Percentiles rank a stretch among this genome's conserved stretches.
phyloP scores from a whole-genome alignment of 2,113 vertebrate genomes.

The Crotophaga sulcirostris region DNA sequence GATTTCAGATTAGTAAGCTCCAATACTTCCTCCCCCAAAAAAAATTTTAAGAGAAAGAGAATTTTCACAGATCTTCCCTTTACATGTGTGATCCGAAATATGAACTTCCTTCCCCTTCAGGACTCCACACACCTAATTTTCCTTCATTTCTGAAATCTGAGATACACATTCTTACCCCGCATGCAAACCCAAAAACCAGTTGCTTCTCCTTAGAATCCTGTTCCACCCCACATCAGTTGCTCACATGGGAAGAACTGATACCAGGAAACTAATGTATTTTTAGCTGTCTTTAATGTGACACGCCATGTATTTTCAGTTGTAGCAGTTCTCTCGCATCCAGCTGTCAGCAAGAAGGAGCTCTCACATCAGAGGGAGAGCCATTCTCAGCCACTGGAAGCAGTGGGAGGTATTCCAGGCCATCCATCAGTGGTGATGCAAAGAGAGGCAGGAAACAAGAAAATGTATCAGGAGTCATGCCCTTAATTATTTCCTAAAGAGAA shows the following conservation, averaged over 20 bases:
- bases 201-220: not conserved
- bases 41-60: not conserved
- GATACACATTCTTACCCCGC: not conserved
- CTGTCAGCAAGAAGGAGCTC: not conserved
- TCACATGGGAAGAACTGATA: not conserved
- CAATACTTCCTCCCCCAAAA: not conserved
- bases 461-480: accelerated
- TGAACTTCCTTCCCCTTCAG: not conserved
- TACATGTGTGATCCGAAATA: not conserved
- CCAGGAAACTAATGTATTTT: not conserved
- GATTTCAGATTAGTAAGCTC: not conserved
- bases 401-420: not conserved
- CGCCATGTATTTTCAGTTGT: not conserved
- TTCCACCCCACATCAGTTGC: not conserved
- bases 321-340: not conserved
- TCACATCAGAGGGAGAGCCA: not conserved
- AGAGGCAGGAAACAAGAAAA: not conserved
- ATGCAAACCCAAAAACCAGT: not conserved
- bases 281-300: not conserved
- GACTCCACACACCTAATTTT: not conserved
- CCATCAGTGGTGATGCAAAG: not conserved
- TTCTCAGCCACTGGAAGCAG: not conserved
- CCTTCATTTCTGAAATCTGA: not conserved
- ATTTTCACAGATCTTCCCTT: not conserved
- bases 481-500: not conserved